Evolutionary conservation across 2,113 vertebrate species (phyloP).

Genomic region (Catharus fuscescens): DNA sequence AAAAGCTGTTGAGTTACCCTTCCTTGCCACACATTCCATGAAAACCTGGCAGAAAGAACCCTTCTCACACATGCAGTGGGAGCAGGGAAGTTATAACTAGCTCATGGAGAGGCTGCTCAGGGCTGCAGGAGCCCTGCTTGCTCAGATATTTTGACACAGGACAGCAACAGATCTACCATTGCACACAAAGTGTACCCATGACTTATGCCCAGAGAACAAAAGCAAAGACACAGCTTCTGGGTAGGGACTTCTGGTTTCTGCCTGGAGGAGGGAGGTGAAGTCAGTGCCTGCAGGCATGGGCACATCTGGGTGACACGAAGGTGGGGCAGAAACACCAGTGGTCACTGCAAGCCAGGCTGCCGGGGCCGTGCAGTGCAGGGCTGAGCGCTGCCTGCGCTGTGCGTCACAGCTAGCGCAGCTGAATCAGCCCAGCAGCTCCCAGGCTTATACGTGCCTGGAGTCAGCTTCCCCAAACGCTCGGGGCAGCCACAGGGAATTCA

Average conservation of each 20-base stretch:
- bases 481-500: slow-evolving; percentile 2
- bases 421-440: neutral
- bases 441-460: slow-evolving; percentile 6
- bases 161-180: neutral
- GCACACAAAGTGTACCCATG: fast-evolving
- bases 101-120: neutral
- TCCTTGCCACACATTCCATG: neutral
- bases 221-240: neutral
- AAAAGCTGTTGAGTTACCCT: neutral
- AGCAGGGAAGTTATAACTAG: neutral
- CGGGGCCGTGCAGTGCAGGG: neutral
- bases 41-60: neutral
- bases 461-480: neutral
- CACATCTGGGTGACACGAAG: neutral
- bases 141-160: neutral
- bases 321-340: fast-evolving
- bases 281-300: neutral
- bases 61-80: neutral
- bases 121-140: neutral
- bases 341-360: neutral
- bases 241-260: neutral
- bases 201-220: neutral
- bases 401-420: neutral
- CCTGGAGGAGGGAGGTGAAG: neutral
- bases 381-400: neutral